A percentile compares a stretch with the other conserved stretches of the same genome.
Evolutionary conservation across 1,140 invertebrate species (phyloP).

Genomic region (Amyelois transitella): DNA sequence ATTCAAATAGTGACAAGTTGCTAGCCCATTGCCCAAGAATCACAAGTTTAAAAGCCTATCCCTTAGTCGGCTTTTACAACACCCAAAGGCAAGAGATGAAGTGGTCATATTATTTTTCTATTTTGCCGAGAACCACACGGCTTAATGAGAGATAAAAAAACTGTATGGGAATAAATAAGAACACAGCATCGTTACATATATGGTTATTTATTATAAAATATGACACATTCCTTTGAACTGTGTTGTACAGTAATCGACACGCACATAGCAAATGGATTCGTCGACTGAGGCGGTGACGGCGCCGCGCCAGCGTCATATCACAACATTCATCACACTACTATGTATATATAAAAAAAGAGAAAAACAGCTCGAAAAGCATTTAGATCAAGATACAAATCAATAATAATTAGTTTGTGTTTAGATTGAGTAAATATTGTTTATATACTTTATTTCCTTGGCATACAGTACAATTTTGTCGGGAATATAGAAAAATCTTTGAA

Average conservation of each 20-base stretch:
- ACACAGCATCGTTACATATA: slow-evolving; percentile 58
- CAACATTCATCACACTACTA: slow-evolving; percentile 28
- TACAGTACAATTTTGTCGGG: too few species aligned
- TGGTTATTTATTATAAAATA: slow-evolving; percentile 75
- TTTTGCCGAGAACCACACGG: slow-evolving; percentile 1
- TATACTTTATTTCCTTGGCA: too few species aligned
- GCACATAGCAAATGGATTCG: slow-evolving; percentile 61
- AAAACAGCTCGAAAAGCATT: too few species aligned
- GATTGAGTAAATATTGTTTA: too few species aligned
- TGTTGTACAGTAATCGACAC: slow-evolving; percentile 67
- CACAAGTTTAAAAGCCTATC: too few species aligned
- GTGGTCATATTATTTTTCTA: too few species aligned
- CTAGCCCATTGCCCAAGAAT: too few species aligned
- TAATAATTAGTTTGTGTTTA: too few species aligned
- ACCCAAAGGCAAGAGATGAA: too few species aligned
- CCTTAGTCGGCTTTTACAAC: too few species aligned
- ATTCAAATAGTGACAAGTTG: not conserved
- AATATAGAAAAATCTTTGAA: too few species aligned
- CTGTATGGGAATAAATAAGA: slow-evolving; percentile 32
- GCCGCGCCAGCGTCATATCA: slow-evolving; percentile 18
- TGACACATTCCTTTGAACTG: slow-evolving; percentile 73
- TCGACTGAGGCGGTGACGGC: slow-evolving; percentile 13
- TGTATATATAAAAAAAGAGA: not conserved
- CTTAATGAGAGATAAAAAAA: not conserved
- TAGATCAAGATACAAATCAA: too few species aligned